Percentiles rank a stretch among this genome's conserved stretches.
phyloP scores from a whole-genome alignment of 2,113 vertebrate species.

The Lasiurus borealis region DNA sequence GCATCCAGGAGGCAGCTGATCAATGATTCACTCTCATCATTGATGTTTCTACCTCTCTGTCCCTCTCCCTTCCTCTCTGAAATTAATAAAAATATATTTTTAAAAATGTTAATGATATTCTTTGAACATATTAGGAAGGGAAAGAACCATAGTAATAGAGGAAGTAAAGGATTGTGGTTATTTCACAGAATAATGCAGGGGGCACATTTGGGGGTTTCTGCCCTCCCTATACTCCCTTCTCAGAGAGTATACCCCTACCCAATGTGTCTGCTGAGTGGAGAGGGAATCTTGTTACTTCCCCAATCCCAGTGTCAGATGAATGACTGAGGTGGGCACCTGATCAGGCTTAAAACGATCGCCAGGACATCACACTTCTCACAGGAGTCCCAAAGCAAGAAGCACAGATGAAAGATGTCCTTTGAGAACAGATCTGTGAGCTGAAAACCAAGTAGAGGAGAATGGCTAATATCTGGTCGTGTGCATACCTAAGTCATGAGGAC shows the following conservation, averaged over 20 bases:
- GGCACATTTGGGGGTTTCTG: not conserved
- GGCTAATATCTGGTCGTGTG: rapidly evolving
- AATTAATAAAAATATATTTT: too few species aligned
- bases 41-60: too few species aligned
- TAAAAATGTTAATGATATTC: not conserved
- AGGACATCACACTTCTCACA: not conserved
- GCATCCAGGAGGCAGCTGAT: too few species aligned
- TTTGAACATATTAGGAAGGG: not conserved
- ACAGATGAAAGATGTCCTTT: not conserved
- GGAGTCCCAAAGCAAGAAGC: not conserved
- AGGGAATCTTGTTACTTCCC: not conserved
- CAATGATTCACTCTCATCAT: too few species aligned
- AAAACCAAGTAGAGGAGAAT: not conserved
- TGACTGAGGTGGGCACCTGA: not conserved
- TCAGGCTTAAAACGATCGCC: not conserved
- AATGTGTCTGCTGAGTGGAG: not conserved
- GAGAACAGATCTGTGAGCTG: not conserved
- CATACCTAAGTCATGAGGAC: not conserved
- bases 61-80: too few species aligned
- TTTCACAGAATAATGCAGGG: not conserved
- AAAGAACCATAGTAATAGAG: not conserved
- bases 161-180: not conserved
- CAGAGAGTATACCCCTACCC: not conserved
- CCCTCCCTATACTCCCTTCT: not conserved
- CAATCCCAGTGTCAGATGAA: not conserved